Base-by-base conservation (phyloP, 53 echinoderm and acorn worm genomes). In the Zoroaster sp. region DNA sequence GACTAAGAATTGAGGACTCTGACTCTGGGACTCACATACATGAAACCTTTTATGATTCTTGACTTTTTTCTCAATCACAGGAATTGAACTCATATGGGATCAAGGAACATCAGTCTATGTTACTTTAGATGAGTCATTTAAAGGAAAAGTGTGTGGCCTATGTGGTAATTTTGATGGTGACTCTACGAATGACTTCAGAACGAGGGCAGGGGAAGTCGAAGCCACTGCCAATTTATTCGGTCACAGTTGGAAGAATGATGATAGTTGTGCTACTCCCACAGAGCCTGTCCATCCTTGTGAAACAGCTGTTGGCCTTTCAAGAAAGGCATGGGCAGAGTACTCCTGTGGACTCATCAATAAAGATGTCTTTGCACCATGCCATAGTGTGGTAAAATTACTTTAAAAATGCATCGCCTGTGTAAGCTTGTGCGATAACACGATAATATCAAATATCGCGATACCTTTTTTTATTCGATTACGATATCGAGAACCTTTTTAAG, bases 151-250 rank as follows among this genome's bases (percentile, higher is more conserved):
- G 13, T 96, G 97, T 40, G 97, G 97, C 40, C 70, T 96, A 40
- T 96, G 97, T 38, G 97, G 95, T n/a, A 88, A 90, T 65, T 96
- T 93, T 66, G 80, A 96, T 73, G 90, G 87, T 25, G 74, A 92
- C 63, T 77, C 75, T 11, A 83, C 38, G 5, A 86, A 96, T 25
- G 97, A 96, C 41, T 93, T 93, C 45, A 73, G 30, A 10, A 92
- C 91, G 28, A 77, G 82, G 1, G 59, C 74, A 12, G 89, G 93
- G 4, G 87, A 95, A 28, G 0, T 83, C 20, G 86, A 88, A 49
- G 91, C 83, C 2, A 85, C 79, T 33, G 63, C 73, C 2, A 45
- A 21, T 10, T 42, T 78, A 0, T 96, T 96, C 35, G 97, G 92
- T 0, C 90, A 95, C 42, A 88, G 92, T 21, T 96, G 97, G 97